phyloP scores from a whole-genome alignment of 2,113 vertebrate genomes.

The Ariopsis seemanni region DNA sequence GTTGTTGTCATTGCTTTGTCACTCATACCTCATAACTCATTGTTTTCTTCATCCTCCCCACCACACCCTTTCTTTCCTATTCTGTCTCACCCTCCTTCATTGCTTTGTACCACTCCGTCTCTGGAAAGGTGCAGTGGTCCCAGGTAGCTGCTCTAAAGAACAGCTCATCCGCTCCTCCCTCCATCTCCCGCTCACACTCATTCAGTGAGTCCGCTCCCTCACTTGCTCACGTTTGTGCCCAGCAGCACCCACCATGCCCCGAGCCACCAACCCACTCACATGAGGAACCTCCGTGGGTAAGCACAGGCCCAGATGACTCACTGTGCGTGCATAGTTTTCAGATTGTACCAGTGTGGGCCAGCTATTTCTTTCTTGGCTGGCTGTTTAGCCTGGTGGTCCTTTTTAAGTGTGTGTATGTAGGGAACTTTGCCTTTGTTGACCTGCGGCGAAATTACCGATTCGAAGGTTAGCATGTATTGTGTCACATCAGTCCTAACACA shows the following conservation, averaged over 20 bases:
- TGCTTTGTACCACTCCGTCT: slow-evolving; percentile 80
- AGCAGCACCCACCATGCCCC: slow-evolving; percentile 76
- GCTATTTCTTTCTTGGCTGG: neutral
- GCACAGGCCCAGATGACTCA: slow-evolving; percentile 56
- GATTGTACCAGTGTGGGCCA: neutral
- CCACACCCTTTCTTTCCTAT: slow-evolving; percentile 48
- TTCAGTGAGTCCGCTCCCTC: slow-evolving; percentile 89
- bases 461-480: neutral
- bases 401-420: neutral
- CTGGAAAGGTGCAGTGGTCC: slow-evolving; percentile 92
- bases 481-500: slow-evolving; percentile 15
- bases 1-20: slow-evolving; percentile 56
- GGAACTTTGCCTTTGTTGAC: neutral
- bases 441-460: neutral
- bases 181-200: slow-evolving; percentile 85
- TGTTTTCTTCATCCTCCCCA: slow-evolving; percentile 55
- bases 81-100: slow-evolving; percentile 72
- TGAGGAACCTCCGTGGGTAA: slow-evolving; percentile 92
- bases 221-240: slow-evolving; percentile 67
- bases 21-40: slow-evolving; percentile 40
- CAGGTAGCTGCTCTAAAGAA: slow-evolving; percentile 93
- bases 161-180: slow-evolving; percentile 78
- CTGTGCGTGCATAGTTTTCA: neutral
- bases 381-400: neutral
- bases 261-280: slow-evolving; percentile 84